Evolutionary conservation across 2,888 invertebrate genomes (phyloP), one percentile per base, ranked within the genome.

Genomic region (Chloroclystis v-ata): DNA sequence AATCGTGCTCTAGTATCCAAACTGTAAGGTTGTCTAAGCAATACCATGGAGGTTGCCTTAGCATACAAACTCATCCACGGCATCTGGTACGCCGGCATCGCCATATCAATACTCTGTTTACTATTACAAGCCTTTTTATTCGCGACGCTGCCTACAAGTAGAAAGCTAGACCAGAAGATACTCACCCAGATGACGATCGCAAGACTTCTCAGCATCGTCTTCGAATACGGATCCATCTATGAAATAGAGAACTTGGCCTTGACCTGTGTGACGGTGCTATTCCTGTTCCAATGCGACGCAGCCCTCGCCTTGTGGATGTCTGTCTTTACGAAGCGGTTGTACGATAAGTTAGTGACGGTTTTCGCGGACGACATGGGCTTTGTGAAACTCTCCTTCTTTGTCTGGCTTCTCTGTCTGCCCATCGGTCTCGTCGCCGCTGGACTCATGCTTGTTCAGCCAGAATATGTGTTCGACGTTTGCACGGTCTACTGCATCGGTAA

Each of bases 211-310:
- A 37, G 29, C 30, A 40, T 28, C 4, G 12, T 37, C 2, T 49
- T 40, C 14, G 48, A 49, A n/a, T 49, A 49, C 35, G 43, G 48
- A n/a, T 44, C 48, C 0, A 40, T 49, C 4, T 44, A 49, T 10
- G 37, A 40, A 20, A 49, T 37, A 13, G 30, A 49, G 1, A 37
- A 37, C 8, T 25, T 28, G n/a, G 9, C 44, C 12, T 10, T 25
- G 8, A 44, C 25, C 6, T 20, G 48, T 13, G 29, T 37, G 9
- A 25, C 40, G 4, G 13, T 49, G 6, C 6, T 40, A 13, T 2
- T 49, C 13, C 37, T 40, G 16, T 49, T 49, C 30, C 40, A 43
- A 13, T 35, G 40, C 9, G 48, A 49, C n/a, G 48, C 48, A 1
- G 48, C 48, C 0, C 8, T 44, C 4, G 37, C 44, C 8, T 25